These are phyloP conservation scores for Lophius americanus DNA, from an alignment of 2,797 vertebrate genomes.

Conservation along the genomic window DNA sequence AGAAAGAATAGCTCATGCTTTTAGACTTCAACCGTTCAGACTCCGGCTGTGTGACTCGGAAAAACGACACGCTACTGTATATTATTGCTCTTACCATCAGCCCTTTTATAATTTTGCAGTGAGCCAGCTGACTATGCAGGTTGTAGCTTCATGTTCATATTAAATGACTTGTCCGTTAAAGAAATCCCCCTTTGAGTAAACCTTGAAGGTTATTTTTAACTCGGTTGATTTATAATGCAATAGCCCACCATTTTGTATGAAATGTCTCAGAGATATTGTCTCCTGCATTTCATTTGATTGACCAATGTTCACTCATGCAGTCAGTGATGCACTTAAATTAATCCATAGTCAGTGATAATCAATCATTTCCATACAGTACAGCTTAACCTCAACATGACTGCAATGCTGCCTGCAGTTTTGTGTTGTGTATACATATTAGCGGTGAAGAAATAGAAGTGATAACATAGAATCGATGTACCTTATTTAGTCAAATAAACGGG, in stretches of 20 bases:
- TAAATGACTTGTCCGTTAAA: constrained; percentile 21
- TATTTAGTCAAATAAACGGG: not conserved
- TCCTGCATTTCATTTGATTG: constrained; percentile 20
- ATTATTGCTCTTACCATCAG: not conserved
- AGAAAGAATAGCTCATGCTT: constrained; percentile 32
- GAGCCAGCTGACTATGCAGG: constrained; percentile 34
- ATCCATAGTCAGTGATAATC: not conserved
- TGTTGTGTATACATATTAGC: not conserved
- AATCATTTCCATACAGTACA: not conserved
- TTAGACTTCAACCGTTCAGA: not conserved
- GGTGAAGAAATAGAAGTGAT: not conserved
- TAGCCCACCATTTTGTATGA: constrained; percentile 63
- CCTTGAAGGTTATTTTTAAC: not conserved
- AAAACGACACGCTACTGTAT: not conserved
- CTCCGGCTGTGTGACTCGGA: not conserved
- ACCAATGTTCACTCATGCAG: constrained; percentile 5
- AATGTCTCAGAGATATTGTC: constrained; percentile 17
- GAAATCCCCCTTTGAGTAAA: not conserved
- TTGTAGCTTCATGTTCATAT: constrained; percentile 20
- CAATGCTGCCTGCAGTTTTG: not conserved
- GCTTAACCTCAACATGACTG: not conserved
- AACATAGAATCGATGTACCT: not conserved
- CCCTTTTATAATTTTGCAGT: constrained; percentile 10
- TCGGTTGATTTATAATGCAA: constrained; percentile 33
- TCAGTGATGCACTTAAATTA: constrained; percentile 8